Percentiles rank a stretch among this genome's conserved stretches.
Evolutionary conservation across 2,113 vertebrate species (phyloP).

Genomic region (Thamnaconus septentrionalis): DNA sequence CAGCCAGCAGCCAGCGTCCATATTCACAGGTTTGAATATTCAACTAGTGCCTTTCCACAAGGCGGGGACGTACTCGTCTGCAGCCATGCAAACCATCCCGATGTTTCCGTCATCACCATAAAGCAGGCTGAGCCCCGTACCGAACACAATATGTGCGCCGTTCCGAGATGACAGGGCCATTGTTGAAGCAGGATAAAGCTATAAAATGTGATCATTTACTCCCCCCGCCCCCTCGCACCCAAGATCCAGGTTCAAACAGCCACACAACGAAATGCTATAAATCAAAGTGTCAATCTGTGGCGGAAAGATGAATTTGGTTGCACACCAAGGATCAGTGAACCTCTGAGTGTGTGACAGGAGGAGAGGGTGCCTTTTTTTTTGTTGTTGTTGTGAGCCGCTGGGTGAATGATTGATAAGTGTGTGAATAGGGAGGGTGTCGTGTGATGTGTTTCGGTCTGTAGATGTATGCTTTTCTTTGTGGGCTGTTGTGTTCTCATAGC

Average conservation of each 20-base stretch:
- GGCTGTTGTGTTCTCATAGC: neutral
- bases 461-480: neutral
- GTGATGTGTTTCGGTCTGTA: conserved; percentile 6
- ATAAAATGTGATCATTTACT: conserved; percentile 23
- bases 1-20: neutral
- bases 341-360: conserved; percentile 27
- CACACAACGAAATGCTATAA: conserved; percentile 41
- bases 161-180: conserved; percentile 24
- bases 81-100: neutral
- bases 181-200: conserved; percentile 38
- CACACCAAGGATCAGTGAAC: conserved; percentile 61
- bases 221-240: conserved; percentile 11
- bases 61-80: neutral
- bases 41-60: neutral
- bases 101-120: conserved; percentile 1
- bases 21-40: neutral
- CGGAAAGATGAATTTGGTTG: conserved; percentile 61
- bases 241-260: conserved; percentile 27
- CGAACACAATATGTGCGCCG: conserved; percentile 11
- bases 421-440: neutral
- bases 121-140: conserved; percentile 22
- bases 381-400: neutral
- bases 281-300: conserved; percentile 63
- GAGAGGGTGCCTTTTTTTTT: neutral
- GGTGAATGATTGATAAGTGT: conserved; percentile 18